Evolutionary conservation across 2,113 vertebrate genomes (phyloP).

Genomic region (Paralichthys olivaceus): DNA sequence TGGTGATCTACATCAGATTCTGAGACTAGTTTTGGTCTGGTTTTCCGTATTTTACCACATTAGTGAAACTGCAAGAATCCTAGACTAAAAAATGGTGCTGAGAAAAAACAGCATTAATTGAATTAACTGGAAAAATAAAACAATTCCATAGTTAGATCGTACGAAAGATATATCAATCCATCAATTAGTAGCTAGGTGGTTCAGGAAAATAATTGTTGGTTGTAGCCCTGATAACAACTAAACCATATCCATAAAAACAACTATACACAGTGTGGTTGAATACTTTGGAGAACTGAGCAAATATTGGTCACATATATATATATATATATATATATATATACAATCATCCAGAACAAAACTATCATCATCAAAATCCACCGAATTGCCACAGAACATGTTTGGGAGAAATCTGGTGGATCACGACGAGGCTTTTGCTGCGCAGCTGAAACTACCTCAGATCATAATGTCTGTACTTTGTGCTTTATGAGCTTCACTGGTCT

Average conservation of each 20-base stretch:
- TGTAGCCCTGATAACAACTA: not conserved
- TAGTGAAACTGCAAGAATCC: not conserved
- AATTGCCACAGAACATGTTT: conserved; percentile 15
- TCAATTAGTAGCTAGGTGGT: too few relatives aligned
- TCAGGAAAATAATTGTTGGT: not conserved
- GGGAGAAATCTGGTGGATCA: conserved; percentile 10
- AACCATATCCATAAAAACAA: not conserved
- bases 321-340: too few relatives aligned
- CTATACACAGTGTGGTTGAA: not conserved
- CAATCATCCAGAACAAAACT: too few relatives aligned
- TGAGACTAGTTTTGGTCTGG: too few relatives aligned
- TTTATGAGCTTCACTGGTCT: conserved; percentile 19
- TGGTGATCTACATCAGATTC: too few relatives aligned
- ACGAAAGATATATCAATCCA: too few relatives aligned
- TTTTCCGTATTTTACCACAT: not conserved
- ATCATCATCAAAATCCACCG: too few relatives aligned
- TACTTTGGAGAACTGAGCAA: not conserved
- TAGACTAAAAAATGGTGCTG: not conserved
- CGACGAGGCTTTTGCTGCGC: conserved; percentile 18
- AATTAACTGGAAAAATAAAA: not conserved
- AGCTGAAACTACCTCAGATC: conserved; percentile 33
- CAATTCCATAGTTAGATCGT: not conserved
- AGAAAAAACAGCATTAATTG: not conserved
- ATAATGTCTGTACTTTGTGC: conserved; percentile 13
- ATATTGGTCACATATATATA: not conserved